Evolutionary conservation across 2,888 invertebrate species (phyloP).

Genomic region (Drosophila parthenogenetica): DNA sequence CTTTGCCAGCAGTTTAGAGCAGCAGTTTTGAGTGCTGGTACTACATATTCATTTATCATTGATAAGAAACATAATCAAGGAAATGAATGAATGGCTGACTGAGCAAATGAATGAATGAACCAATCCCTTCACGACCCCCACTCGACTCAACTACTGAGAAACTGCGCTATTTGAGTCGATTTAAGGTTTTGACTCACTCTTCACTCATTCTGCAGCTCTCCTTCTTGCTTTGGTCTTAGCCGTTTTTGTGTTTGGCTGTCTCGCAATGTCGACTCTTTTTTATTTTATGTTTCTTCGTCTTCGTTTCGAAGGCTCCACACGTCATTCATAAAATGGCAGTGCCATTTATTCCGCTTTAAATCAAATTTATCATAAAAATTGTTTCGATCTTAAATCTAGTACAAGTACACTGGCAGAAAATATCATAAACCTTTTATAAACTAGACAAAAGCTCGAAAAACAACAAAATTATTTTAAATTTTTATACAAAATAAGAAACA

Average conservation of each 20-base stretch:
- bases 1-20: slow-evolving; percentile 72
- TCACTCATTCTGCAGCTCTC: too few species aligned
- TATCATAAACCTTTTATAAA: too few species aligned
- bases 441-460: too few species aligned
- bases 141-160: slow-evolving; percentile 18
- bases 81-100: slow-evolving; percentile 79
- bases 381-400: background rate
- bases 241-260: background rate
- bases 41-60: slow-evolving; percentile 78
- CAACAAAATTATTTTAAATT: too few species aligned
- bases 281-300: slow-evolving; percentile 48
- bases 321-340: slow-evolving; percentile 53
- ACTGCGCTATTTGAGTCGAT: slow-evolving; percentile 18
- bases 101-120: slow-evolving; percentile 78
- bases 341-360: slow-evolving; percentile 12
- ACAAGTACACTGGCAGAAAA: slow-evolving; percentile 1
- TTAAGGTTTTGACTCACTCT: slow-evolving; percentile 7
- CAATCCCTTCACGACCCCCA: slow-evolving; percentile 6
- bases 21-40: slow-evolving; percentile 61
- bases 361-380: background rate
- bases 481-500: too few species aligned
- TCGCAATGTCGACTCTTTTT: slow-evolving; percentile 43
- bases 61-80: slow-evolving; percentile 79
- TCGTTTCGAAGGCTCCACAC: slow-evolving; percentile 54
- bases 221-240: background rate